Evolutionary conservation across 1,140 invertebrate species (phyloP), one percentile per base, ranked within the genome.

Genomic region (Papilio aristodemus): DNA sequence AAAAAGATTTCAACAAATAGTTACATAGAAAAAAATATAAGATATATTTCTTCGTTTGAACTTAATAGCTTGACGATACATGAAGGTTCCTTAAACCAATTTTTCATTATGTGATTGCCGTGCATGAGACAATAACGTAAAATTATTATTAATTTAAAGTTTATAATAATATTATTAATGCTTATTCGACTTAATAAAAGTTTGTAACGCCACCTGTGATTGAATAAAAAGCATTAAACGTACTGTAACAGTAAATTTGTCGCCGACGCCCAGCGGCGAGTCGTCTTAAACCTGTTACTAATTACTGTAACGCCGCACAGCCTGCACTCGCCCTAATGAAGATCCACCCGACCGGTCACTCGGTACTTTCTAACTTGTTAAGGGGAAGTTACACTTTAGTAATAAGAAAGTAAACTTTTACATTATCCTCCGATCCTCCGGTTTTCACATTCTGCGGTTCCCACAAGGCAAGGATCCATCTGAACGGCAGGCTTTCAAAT

Each of bases 361-460:
- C 64, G 17, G 57, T 54, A 75, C 73, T 77, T 77, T 77, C 76
- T 77, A 77, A 71, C 73, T 5, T 27, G 67, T 77, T 77, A 75
- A 73, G 68, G 38, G 17, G 71, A 68, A 71, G 66, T 60, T 4
- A 25, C 4, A 25, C 46, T 0, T n/a, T 50, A 19, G 17, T 54
- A 17, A 11, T 25, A 4, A 13, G 10, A 25, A 22, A 0, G 19
- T 13, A 54, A 22, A 25, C 19, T 25, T 54, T n/a, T n/a, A n/a
- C n/a, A n/a, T n/a, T n/a, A n/a, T n/a, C n/a, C n/a, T n/a, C n/a
- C n/a, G n/a, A n/a, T n/a, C n/a, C n/a, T n/a, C n/a, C n/a, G n/a
- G n/a, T n/a, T n/a, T n/a, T n/a, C n/a, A n/a, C n/a, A n/a, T n/a
- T n/a, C n/a, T n/a, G n/a, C n/a, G n/a, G n/a, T n/a, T n/a, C n/a